Conservation (phyloP, 2,888 invertebrate genomes). For the Euproctis similis region DNA sequence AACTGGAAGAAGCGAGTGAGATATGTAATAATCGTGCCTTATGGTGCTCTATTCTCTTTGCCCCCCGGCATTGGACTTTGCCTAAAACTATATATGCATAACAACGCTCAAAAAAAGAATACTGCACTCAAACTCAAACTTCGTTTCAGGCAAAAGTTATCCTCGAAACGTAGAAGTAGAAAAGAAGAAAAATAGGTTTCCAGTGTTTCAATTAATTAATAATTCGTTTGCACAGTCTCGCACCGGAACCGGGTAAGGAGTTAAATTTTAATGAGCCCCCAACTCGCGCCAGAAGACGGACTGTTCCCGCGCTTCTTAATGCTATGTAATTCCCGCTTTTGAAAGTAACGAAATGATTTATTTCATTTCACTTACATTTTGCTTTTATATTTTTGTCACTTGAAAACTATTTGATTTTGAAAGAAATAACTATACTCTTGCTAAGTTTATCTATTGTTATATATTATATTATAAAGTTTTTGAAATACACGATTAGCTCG, state of each 20-base stretch:
- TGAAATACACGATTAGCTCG: too few relatives aligned
- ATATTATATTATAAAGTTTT: too few relatives aligned
- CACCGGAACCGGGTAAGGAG: slow-evolving; percentile 25
- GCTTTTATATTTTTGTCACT: neutral
- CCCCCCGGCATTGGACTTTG: neutral
- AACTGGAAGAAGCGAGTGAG: too few relatives aligned
- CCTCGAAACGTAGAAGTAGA: slow-evolving; percentile 17
- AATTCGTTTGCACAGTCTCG: slow-evolving; percentile 40
- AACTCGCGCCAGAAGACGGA: slow-evolving; percentile 15
- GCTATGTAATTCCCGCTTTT: slow-evolving; percentile 13
- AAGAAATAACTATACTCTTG: too few relatives aligned
- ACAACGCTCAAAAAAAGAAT: neutral
- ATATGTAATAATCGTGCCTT: too few relatives aligned
- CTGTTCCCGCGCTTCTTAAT: slow-evolving; percentile 21
- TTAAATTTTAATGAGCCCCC: slow-evolving; percentile 50
- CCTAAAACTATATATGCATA: neutral
- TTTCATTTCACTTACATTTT: slow-evolving; percentile 6
- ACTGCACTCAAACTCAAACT: neutral
- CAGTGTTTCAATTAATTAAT: slow-evolving; percentile 45
- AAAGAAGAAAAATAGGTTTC: slow-evolving; percentile 38
- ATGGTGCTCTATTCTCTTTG: too few relatives aligned
- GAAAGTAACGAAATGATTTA: slow-evolving; percentile 3
- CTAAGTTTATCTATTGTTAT: too few relatives aligned
- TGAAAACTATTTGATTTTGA: too few relatives aligned
- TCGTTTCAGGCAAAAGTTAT: slow-evolving; percentile 9